A percentile compares a stretch with the other conserved stretches of the same genome.
Conservation (phyloP, 2,888 invertebrate genomes). For the Lamellibrachia satsuma region DNA sequence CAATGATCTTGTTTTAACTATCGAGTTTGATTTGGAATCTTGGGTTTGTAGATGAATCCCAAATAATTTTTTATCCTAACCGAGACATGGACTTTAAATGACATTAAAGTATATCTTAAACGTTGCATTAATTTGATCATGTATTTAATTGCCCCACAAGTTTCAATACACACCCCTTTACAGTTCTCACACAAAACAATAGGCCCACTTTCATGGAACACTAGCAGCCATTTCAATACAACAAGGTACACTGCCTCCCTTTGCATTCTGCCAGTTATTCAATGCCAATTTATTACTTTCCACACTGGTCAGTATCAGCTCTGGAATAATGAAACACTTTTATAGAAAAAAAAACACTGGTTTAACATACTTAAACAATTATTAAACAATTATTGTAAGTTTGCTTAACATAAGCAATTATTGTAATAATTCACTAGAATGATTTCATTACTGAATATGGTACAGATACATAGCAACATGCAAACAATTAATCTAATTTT, state of each 20-base stretch:
- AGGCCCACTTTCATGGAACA: no score
- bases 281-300: background rate
- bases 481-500: background rate
- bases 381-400: no score
- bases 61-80: background rate
- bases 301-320: background rate
- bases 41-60: background rate
- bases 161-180: background rate
- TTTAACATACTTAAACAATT: no score
- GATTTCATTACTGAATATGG: background rate
- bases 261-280: background rate
- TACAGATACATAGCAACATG: background rate
- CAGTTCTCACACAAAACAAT: background rate
- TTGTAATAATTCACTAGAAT: background rate
- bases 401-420: no score
- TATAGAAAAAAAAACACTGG: no score
- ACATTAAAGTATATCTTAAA: background rate
- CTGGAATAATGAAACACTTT: background rate
- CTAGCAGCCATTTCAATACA: background rate
- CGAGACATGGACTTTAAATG: background rate
- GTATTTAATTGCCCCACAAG: background rate
- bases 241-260: background rate
- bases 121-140: background rate
- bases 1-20: background rate
- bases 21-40: background rate